A percentile compares a stretch with the other conserved stretches of the same genome.
Evolutionary conservation across 2,797 vertebrate genomes (phyloP).

Genomic region (Sphenopsis melanotis): DNA sequence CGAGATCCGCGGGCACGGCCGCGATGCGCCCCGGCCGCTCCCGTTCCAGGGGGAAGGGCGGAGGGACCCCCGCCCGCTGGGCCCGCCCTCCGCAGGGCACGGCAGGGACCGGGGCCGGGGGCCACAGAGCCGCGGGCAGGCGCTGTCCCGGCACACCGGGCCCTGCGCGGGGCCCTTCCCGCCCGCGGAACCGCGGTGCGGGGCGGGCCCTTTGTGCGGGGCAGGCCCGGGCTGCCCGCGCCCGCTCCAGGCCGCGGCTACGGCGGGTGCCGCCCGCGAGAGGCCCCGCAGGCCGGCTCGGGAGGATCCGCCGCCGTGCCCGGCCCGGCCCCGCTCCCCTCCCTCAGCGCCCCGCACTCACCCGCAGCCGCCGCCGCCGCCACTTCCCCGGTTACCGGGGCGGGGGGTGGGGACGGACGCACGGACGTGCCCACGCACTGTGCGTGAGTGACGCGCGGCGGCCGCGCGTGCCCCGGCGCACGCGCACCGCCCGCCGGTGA

Average conservation of each 20-base stretch:
- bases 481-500: not conserved
- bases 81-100: not conserved
- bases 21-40: not conserved
- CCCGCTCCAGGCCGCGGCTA: slow-evolving; percentile 31
- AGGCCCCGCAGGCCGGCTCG: no score
- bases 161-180: not conserved
- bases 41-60: not conserved
- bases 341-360: not conserved
- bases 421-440: not conserved
- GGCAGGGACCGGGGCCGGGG: not conserved
- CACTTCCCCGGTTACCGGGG: slow-evolving; percentile 59
- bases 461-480: not conserved
- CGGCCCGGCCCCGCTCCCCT: not conserved
- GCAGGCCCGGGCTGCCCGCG: not conserved
- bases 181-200: not conserved
- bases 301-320: not conserved
- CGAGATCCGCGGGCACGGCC: not conserved
- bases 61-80: not conserved
- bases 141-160: not conserved
- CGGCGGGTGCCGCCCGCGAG: not conserved
- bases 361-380: not conserved
- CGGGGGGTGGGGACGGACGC: slow-evolving; percentile 1
- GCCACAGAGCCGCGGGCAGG: not conserved
- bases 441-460: not conserved
- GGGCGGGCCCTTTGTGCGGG: slow-evolving; percentile 37